A percentile compares a stretch with the other conserved stretches of the same genome.
phyloP scores from a whole-genome alignment of 2,888 invertebrate genomes.

The Biston stratarius region DNA sequence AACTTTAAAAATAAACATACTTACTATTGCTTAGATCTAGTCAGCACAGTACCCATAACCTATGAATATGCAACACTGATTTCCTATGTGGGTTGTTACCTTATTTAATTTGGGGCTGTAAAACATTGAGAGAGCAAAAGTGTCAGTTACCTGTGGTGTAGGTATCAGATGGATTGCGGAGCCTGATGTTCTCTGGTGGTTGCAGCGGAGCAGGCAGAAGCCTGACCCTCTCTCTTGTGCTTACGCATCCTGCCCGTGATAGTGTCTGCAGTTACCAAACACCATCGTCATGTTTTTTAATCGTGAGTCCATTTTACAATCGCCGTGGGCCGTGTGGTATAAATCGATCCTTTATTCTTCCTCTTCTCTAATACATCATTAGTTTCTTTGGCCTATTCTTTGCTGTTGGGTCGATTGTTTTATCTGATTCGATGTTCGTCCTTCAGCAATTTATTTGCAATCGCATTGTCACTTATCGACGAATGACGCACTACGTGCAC shows the following conservation, averaged over 20 bases:
- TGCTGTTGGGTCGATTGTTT: slow-evolving; percentile 74
- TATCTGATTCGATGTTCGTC: slow-evolving; percentile 66
- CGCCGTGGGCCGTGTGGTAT: slow-evolving; percentile 81
- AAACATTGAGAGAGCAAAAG: neutral
- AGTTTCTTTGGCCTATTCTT: slow-evolving; percentile 83
- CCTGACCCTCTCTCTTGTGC: slow-evolving; percentile 82
- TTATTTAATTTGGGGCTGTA: neutral
- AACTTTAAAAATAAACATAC: too few species aligned
- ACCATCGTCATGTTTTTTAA: slow-evolving; percentile 75
- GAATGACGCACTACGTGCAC: slow-evolving; percentile 82
- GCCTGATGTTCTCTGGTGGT: slow-evolving; percentile 71
- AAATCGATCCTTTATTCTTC: slow-evolving; percentile 79
- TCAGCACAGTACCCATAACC: too few species aligned
- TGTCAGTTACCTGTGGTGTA: slow-evolving; percentile 64
- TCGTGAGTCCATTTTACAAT: slow-evolving; percentile 84
- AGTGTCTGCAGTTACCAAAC: slow-evolving; percentile 77
- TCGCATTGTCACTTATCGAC: slow-evolving; percentile 82
- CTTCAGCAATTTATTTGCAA: slow-evolving; percentile 76
- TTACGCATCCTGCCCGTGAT: slow-evolving; percentile 84
- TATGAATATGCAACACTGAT: neutral
- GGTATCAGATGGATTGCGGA: slow-evolving; percentile 77
- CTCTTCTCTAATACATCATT: slow-evolving; percentile 81
- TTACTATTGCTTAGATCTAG: too few species aligned
- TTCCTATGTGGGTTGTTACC: neutral
- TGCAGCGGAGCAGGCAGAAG: slow-evolving; percentile 80